These are phyloP conservation scores for Oceanodroma tethys DNA, from an alignment of 2,113 vertebrate genomes.

Conservation along the genomic window DNA sequence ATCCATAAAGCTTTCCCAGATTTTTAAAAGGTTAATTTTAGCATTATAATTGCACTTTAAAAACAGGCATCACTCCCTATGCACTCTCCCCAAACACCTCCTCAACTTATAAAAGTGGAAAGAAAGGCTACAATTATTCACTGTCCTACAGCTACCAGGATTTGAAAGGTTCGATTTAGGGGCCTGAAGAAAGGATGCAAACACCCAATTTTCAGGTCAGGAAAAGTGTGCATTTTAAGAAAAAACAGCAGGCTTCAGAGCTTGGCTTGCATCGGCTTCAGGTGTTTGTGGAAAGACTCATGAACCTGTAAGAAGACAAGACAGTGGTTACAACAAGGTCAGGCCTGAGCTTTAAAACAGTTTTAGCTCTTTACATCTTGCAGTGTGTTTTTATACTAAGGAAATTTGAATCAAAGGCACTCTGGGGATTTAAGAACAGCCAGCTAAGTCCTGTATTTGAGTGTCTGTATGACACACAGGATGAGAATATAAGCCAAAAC, in stretches of 20 bases:
- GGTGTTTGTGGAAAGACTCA: constrained; percentile 88
- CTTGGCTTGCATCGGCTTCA: constrained; percentile 91
- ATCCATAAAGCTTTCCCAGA: constrained; percentile 61
- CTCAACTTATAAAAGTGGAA: constrained; percentile 4
- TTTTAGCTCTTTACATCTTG: not conserved
- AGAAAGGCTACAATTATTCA: constrained; percentile 52
- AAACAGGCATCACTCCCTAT: not conserved
- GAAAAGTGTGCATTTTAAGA: not conserved
- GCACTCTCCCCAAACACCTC: constrained; percentile 20
- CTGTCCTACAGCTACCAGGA: constrained; percentile 50
- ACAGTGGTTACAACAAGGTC: not conserved
- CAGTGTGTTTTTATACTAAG: not conserved
- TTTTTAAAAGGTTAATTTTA: constrained; percentile 50
- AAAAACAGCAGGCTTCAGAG: constrained; percentile 74
- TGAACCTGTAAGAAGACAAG: constrained; percentile 81
- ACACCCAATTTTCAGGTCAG: not conserved
- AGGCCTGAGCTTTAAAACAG: not conserved
- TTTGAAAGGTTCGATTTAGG: constrained; percentile 1
- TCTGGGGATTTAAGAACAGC: not conserved
- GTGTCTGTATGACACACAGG: not conserved
- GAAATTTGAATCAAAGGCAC: not conserved
- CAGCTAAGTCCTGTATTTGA: not conserved
- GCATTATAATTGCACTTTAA: constrained; percentile 72
- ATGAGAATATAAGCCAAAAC: not conserved
- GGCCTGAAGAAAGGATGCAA: not conserved